Conservation (phyloP, 2,113 vertebrate species). For the Rhinoptilus africanus region DNA sequence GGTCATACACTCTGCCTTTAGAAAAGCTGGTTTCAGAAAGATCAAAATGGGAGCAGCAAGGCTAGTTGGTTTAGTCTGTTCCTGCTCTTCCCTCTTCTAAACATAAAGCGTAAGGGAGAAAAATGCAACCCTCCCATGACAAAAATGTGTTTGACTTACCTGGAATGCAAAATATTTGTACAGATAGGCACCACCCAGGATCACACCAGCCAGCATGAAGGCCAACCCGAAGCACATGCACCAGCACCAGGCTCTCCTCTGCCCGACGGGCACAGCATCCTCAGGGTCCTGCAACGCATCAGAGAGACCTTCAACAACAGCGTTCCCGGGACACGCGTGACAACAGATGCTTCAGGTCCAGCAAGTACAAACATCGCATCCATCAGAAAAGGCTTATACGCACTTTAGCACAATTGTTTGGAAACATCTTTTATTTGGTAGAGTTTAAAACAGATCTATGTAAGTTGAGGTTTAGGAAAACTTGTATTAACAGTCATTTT, state of each 20-base stretch:
- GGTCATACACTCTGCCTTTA: background rate
- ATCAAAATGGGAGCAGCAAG: background rate
- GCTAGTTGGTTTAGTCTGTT: background rate
- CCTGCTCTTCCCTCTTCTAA: background rate
- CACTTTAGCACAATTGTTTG: background rate
- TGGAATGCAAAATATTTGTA: slow-evolving; percentile 86
- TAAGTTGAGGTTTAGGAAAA: background rate
- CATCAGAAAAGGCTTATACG: rapidly evolving
- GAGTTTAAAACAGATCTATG: background rate
- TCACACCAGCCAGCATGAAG: slow-evolving; percentile 91
- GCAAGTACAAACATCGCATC: background rate
- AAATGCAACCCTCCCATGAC: background rate
- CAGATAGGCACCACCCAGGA: slow-evolving; percentile 91
- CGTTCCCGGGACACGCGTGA: background rate
- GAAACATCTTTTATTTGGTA: background rate
- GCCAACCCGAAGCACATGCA: slow-evolving; percentile 94
- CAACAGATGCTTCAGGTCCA: background rate
- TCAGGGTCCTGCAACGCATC: slow-evolving; percentile 80
- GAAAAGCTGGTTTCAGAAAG: background rate
- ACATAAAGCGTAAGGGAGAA: background rate
- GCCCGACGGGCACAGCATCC: slow-evolving; percentile 75
- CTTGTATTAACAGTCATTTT: background rate
- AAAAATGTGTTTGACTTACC: slow-evolving; percentile 71
- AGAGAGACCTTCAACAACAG: background rate
- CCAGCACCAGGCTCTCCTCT: slow-evolving; percentile 92